Base-by-base conservation (phyloP, 2,888 invertebrate genomes). In the Rosalia funebris region DNA sequence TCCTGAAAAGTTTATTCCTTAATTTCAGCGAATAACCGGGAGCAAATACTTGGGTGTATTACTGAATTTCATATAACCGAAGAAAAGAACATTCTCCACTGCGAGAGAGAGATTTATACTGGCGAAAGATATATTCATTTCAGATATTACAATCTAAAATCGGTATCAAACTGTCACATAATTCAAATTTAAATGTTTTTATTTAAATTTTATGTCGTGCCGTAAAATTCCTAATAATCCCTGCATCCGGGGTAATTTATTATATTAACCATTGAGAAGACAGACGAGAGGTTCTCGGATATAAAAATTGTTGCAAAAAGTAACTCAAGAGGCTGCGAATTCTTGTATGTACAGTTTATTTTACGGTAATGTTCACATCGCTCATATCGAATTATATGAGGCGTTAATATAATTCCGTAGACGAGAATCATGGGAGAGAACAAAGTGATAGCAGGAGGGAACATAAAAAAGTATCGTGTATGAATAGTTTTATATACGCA, bases 141-240 rank as follows among this genome's bases (percentile, higher is more conserved):
- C 60, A 55, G 54, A 63, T 63, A 63, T 60, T 60, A 57, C 45
- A 52, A 54, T 56, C 52, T 63, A 42, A 32, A 57, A 37, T 56
- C 54, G 55, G 57, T 59, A 60, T 52, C 59, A 54, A 59, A 58
- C 50, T 56, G 54, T 54, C 54, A 60, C 65, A 62, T 62, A 60
- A 65, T 50, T 65, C 62, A 65, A 60, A 60, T 45, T 59, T 46
- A 53, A 62, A 62, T 50, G 48, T 54, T 62, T 58, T 55, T 56
- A 60, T 60, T 60, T 56, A 55, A 60, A 60, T 60, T 60, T 60
- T 56, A 60, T 60, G 55, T 60, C 59, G 19, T n/a, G 45, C 37
- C 32, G 45, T 52, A 46, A 58, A 44, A 53, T 53, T 45, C 52
- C 17, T 37, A 37, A 25, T 39, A 58, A 39, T 58, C 52, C 45